A percentile compares a stretch with the other conserved stretches of the same genome.
Evolutionary conservation across 2,113 vertebrate species (phyloP).

Genomic region (Cryptotis parvus): DNA sequence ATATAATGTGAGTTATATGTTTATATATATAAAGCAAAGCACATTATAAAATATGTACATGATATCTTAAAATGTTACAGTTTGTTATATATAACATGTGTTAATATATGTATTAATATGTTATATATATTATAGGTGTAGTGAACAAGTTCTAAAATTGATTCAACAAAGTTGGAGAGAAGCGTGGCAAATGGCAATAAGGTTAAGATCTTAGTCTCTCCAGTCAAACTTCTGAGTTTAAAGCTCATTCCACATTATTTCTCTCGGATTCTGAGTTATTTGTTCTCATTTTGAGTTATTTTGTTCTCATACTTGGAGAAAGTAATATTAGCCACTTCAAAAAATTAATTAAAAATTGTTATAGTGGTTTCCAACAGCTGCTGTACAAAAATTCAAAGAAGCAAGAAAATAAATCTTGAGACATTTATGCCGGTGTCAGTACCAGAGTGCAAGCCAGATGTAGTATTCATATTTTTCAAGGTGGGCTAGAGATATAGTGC

Average conservation of each 20-base stretch:
- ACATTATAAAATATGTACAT: no score
- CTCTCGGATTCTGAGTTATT: background rate
- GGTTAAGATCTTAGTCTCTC: background rate
- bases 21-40: no score
- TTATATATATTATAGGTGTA: constrained; percentile 43
- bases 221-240: background rate
- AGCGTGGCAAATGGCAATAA: background rate
- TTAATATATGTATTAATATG: no score
- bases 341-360: background rate
- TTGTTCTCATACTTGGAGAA: background rate
- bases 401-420: background rate
- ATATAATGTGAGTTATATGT: no score
- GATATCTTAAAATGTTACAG: no score
- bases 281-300: no score
- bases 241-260: background rate
- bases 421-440: background rate
- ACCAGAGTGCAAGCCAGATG: fast-evolving
- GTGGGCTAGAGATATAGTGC: no score
- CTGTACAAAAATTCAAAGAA: background rate
- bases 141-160: constrained; percentile 5
- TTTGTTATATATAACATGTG: no score
- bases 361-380: background rate
- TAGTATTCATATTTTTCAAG: background rate
- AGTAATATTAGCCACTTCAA: background rate
- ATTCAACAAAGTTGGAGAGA: constrained; percentile 26